Percentiles rank a stretch among this genome's conserved stretches.
These are phyloP conservation scores for Cyclophora albipunctata DNA, from an alignment of 2,888 invertebrate species.

Conservation along the genomic window DNA sequence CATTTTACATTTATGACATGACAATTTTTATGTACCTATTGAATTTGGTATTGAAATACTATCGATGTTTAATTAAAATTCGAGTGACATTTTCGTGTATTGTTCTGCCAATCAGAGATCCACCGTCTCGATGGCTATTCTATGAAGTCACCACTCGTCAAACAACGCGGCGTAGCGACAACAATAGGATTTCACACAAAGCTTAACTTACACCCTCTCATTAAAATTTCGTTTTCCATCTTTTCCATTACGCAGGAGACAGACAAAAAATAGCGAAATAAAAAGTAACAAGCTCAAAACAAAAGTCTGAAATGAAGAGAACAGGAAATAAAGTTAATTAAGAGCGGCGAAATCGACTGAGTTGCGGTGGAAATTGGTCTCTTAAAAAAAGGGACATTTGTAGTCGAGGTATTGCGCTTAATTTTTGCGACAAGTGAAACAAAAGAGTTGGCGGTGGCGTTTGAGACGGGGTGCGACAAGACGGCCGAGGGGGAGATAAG, in stretches of 20 bases:
- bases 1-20: no score
- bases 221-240: constrained; percentile 74
- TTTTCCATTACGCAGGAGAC: constrained; percentile 70
- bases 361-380: constrained; percentile 74
- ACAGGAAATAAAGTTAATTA: constrained; percentile 76
- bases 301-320: constrained; percentile 69
- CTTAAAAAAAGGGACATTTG: constrained; percentile 74
- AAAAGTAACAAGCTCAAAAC: constrained; percentile 63
- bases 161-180: constrained; percentile 46
- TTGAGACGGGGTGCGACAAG: constrained; percentile 32
- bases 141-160: constrained; percentile 27
- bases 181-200: constrained; percentile 64
- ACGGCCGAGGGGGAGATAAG: constrained; percentile 58
- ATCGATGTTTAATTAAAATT: no score
- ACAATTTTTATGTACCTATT: no score
- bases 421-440: constrained; percentile 76
- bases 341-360: constrained; percentile 75
- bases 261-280: constrained; percentile 72
- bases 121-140: no score
- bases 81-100: no score
- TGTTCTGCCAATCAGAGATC: no score
- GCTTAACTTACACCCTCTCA: constrained; percentile 68
- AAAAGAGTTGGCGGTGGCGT: constrained; percentile 67
- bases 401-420: constrained; percentile 73
- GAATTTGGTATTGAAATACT: no score